Evolutionary conservation across 2,888 invertebrate species (phyloP).

Genomic region (Tetranychus truncatus): DNA sequence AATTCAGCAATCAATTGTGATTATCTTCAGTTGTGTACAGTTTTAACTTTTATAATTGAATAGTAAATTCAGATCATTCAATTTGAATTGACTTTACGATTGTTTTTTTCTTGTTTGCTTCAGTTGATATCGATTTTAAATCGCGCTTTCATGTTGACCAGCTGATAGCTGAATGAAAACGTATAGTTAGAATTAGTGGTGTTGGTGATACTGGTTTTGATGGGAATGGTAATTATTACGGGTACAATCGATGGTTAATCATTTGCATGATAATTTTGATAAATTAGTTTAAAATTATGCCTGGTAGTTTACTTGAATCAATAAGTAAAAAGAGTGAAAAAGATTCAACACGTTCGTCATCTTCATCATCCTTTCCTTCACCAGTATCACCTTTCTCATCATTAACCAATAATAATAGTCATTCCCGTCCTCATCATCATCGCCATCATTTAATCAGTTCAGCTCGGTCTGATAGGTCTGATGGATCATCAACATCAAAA

Average conservation of each 20-base stretch:
- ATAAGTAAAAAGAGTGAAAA: neutral
- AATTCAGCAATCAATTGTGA: too few species aligned
- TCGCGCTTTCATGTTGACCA: too few species aligned
- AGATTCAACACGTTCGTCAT: neutral
- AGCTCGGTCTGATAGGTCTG: constrained; percentile 8
- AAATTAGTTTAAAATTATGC: neutral
- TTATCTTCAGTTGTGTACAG: too few species aligned
- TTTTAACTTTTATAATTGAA: too few species aligned
- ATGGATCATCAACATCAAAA: constrained; percentile 16
- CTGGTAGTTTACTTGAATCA: constrained; percentile 4
- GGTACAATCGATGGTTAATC: neutral
- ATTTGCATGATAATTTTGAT: neutral
- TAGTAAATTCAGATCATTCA: too few species aligned
- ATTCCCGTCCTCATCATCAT: neutral
- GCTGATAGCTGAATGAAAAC: too few species aligned
- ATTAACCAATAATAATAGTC: neutral
- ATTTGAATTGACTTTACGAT: too few species aligned
- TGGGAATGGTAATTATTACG: neutral
- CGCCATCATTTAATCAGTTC: neutral
- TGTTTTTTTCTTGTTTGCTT: too few species aligned
- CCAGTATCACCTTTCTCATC: neutral
- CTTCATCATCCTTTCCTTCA: neutral
- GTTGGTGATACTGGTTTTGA: too few species aligned
- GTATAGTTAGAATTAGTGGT: too few species aligned
- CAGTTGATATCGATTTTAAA: too few species aligned